Evolutionary conservation across 2,797 vertebrate species (phyloP).

Genomic region (Yasuhikotakia modesta): DNA sequence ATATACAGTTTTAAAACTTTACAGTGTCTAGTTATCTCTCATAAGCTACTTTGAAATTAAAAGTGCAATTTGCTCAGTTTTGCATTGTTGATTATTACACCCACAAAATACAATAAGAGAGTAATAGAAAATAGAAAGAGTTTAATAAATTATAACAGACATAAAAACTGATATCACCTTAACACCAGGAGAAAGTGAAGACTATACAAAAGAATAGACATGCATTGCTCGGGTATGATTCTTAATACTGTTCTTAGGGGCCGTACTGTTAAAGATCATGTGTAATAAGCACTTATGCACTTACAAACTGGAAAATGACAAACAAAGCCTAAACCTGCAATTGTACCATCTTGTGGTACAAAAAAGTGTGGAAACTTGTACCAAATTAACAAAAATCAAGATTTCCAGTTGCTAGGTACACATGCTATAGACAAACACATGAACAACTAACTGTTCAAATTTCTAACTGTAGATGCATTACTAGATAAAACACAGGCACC

Average conservation of each 20-base stretch:
- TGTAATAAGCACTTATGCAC: background rate
- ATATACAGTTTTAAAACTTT: too few relatives aligned
- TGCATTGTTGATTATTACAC: background rate
- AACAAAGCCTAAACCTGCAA: background rate
- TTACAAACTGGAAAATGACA: background rate
- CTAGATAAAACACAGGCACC: background rate
- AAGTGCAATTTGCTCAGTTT: too few relatives aligned
- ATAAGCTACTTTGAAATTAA: too few relatives aligned
- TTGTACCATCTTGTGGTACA: conserved; percentile 32
- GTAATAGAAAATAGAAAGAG: background rate
- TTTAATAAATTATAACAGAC: conserved; percentile 18
- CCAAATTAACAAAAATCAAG: background rate
- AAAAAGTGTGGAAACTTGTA: background rate
- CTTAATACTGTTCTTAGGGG: background rate
- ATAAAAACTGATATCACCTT: background rate
- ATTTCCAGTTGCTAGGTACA: background rate
- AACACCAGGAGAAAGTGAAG: background rate
- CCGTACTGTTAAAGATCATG: too few relatives aligned
- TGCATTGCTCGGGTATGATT: background rate
- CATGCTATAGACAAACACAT: background rate
- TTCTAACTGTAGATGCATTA: background rate
- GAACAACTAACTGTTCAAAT: background rate
- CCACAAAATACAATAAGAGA: background rate
- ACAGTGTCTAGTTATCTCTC: too few relatives aligned
- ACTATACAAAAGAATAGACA: background rate